phyloP scores from a whole-genome alignment of 2,888 invertebrate genomes.

The Pyrochroa serraticornis region DNA sequence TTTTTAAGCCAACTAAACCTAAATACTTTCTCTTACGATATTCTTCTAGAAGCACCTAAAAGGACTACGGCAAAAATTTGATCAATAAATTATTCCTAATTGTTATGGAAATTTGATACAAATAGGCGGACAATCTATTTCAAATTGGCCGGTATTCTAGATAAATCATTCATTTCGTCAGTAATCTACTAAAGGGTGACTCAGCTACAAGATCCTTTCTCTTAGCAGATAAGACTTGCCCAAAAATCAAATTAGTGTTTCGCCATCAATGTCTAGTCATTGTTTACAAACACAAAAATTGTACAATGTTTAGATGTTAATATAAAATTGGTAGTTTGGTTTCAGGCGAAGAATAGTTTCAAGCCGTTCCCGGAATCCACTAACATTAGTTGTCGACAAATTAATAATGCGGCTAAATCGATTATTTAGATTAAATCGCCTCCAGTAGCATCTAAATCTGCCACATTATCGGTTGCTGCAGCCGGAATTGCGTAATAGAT shows the following conservation, averaged over 20 bases:
- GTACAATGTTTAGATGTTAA: not conserved
- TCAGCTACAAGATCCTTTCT: too few relatives aligned
- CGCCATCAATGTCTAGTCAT: not conserved
- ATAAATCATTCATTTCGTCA: too few relatives aligned
- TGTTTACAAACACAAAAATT: not conserved
- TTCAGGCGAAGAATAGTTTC: not conserved
- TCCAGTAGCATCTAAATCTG: not conserved
- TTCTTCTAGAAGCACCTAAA: too few relatives aligned
- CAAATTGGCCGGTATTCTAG: too few relatives aligned
- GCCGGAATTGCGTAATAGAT: not conserved
- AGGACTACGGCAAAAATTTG: too few relatives aligned
- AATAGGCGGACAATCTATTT: too few relatives aligned
- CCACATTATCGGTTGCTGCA: not conserved
- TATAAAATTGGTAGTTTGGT: not conserved
- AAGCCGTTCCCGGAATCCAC: not conserved
- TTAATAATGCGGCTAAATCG: too few relatives aligned
- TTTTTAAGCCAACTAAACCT: not conserved
- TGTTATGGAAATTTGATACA: too few relatives aligned
- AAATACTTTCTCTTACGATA: constrained; percentile 2
- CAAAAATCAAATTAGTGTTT: too few relatives aligned
- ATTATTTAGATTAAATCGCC: not conserved
- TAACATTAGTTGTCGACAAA: not conserved
- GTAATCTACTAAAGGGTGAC: too few relatives aligned
- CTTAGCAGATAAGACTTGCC: too few relatives aligned
- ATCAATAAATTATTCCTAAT: too few relatives aligned